These are phyloP conservation scores for Galeruca laticollis DNA, from an alignment of 2,888 invertebrate genomes.

Conservation along the genomic window DNA sequence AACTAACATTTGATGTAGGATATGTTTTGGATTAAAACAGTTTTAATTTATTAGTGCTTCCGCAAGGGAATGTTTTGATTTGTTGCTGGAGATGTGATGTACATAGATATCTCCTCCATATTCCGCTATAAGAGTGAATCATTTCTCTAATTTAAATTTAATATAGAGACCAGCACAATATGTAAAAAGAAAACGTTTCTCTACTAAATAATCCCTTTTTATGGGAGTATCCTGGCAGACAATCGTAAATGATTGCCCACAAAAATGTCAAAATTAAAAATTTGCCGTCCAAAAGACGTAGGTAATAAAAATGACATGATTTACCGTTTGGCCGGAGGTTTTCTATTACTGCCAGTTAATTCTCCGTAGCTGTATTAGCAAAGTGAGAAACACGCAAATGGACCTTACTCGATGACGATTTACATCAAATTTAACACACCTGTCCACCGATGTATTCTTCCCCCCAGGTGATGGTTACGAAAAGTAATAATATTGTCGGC, in stretches of 20 bases:
- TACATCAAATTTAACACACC: conserved; percentile 25
- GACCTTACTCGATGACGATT: conserved; percentile 10
- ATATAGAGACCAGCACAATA: too few relatives aligned
- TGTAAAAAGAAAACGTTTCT: neutral
- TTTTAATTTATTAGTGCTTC: too few relatives aligned
- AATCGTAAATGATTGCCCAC: neutral
- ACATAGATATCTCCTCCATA: too few relatives aligned
- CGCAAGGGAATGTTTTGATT: too few relatives aligned
- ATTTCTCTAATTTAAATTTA: too few relatives aligned
- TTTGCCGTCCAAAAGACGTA: neutral
- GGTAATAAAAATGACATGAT: conserved; percentile 4
- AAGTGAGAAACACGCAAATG: neutral
- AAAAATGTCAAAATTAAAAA: conserved; percentile 4
- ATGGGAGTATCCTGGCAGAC: neutral
- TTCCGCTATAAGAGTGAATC: too few relatives aligned
- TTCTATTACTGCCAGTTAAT: conserved; percentile 4
- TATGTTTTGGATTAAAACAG: too few relatives aligned
- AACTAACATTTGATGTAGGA: too few relatives aligned
- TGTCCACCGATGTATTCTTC: conserved; percentile 15
- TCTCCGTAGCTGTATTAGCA: conserved; percentile 3
- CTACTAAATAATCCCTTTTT: neutral
- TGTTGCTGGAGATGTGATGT: too few relatives aligned
- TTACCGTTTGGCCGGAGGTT: conserved; percentile 6
- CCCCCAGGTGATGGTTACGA: conserved; percentile 4
- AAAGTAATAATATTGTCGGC: conserved; percentile 4